phyloP scores from a whole-genome alignment of 2,888 invertebrate species.

The Eulithis testata region DNA sequence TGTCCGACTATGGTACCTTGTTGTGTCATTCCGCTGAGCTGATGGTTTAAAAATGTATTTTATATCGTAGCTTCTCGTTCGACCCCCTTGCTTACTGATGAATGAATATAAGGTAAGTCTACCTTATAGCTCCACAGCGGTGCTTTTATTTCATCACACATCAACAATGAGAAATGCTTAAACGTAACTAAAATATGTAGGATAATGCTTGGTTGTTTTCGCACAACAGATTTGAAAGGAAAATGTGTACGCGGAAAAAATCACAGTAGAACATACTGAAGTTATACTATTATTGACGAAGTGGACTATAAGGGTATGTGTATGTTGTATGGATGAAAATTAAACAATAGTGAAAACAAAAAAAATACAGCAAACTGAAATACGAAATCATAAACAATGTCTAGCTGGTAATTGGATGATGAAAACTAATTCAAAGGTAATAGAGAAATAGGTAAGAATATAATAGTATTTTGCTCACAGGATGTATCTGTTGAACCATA shows the following conservation, averaged over 20 bases:
- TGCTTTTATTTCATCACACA: background rate
- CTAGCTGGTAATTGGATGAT: too few relatives aligned
- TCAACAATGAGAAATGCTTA: too few relatives aligned
- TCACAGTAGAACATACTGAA: too few relatives aligned
- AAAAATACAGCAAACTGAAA: background rate
- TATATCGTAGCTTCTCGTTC: background rate
- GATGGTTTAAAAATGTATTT: constrained; percentile 29
- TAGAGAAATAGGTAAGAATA: background rate
- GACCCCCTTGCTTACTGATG: too few relatives aligned
- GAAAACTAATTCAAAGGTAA: background rate
- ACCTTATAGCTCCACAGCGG: too few relatives aligned
- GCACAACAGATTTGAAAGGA: too few relatives aligned
- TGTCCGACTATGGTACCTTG: constrained; percentile 73
- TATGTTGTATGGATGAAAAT: background rate
- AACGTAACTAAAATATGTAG: too few relatives aligned
- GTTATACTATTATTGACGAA: too few relatives aligned
- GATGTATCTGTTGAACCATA: constrained; percentile 86
- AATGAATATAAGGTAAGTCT: too few relatives aligned
- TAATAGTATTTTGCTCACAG: constrained; percentile 66
- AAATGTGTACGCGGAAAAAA: too few relatives aligned
- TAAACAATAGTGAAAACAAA: background rate
- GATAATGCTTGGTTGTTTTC: too few relatives aligned
- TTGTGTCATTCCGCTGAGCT: constrained; percentile 81
- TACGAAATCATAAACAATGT: too few relatives aligned
- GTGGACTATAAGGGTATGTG: background rate